Base-by-base conservation (phyloP, 2,888 invertebrate genomes). In the Nephrotoma flavescens region DNA sequence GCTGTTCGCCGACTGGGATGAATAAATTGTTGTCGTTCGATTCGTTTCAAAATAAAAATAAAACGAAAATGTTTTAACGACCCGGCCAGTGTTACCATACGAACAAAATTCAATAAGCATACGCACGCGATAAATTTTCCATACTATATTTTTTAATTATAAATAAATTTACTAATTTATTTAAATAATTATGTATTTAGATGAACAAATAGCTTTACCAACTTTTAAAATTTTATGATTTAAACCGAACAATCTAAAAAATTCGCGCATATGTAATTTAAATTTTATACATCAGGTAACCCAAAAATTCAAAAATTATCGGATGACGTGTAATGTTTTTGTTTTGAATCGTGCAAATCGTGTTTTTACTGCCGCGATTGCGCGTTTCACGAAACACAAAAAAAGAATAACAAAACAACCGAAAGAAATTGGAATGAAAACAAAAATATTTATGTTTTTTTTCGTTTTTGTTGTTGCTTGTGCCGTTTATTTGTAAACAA, bases 1-100 rank as follows among this genome's bases (percentile, higher is more conserved):
- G 83, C 83, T 87, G 45, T 85, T 86, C 71, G 86, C 86, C 87
- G 86, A 87, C 87, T 87, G 87, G 44, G 52, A 86, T 86, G n/a
- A 57, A 86, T 57, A 42, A 12, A 31, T 42, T 42, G 44, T 42
- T 85, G 42, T 85, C 1, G 7, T 85, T 85, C 15, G 15, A 19
- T 45, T 42, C 85, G 44, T 85, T 85, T 85, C 42, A 42, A 44
- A 87, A 57, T 31, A 45, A 84, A 83, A 86, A 83, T 4, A 57
- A 31, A 71, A 31, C 71, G 71, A 71, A 31, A 19, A 71, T 44
- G 15, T n/a, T 42, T 42, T 19, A 15, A 84, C 47, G 45, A 41
- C 87, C 87, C 85, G 52, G 87, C 52, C 85, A 57, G 87, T 87
- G 19, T 52, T 87, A 12, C 87, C 87, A 41, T 19, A 87, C 85